These are phyloP conservation scores for Drosophila busckii DNA, from an alignment of 1,140 invertebrate species.

Conservation along the genomic window DNA sequence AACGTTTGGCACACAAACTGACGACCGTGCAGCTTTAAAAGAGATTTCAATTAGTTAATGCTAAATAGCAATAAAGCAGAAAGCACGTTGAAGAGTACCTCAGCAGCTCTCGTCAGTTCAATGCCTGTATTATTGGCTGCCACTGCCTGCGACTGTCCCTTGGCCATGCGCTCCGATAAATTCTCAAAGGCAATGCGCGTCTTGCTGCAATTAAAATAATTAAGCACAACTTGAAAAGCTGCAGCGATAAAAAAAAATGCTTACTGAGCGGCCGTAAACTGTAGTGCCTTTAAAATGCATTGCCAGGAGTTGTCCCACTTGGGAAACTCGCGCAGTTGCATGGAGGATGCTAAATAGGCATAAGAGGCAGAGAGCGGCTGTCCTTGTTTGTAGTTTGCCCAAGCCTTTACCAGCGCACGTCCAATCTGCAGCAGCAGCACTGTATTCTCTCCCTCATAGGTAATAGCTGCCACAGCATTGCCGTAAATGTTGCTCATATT, in stretches of 20 bases:
- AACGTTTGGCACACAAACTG: constrained; percentile 85
- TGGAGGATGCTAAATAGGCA: constrained; percentile 81
- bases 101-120: constrained; percentile 86
- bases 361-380: constrained; percentile 83
- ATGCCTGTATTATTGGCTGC: constrained; percentile 93
- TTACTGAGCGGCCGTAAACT: constrained; percentile 86
- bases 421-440: constrained; percentile 95
- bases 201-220: constrained; percentile 81
- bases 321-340: constrained; percentile 77
- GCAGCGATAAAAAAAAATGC: constrained; percentile 8
- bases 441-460: constrained; percentile 97
- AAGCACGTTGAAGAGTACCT: constrained; percentile 75
- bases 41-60: not conserved
- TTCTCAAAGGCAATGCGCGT: constrained; percentile 84
- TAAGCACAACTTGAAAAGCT: too few relatives aligned
- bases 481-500: constrained; percentile 92
- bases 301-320: constrained; percentile 83
- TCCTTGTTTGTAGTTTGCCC: constrained; percentile 82
- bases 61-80: not conserved
- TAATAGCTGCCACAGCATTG: constrained; percentile 90
- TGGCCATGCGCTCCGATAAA: constrained; percentile 83
- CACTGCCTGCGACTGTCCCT: constrained; percentile 84
- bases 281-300: constrained; percentile 83
- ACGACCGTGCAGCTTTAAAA: constrained; percentile 84
- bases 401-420: constrained; percentile 87